These are phyloP conservation scores for Drosophila repletoides DNA, from an alignment of 1,140 invertebrate species.

Conservation along the genomic window DNA sequence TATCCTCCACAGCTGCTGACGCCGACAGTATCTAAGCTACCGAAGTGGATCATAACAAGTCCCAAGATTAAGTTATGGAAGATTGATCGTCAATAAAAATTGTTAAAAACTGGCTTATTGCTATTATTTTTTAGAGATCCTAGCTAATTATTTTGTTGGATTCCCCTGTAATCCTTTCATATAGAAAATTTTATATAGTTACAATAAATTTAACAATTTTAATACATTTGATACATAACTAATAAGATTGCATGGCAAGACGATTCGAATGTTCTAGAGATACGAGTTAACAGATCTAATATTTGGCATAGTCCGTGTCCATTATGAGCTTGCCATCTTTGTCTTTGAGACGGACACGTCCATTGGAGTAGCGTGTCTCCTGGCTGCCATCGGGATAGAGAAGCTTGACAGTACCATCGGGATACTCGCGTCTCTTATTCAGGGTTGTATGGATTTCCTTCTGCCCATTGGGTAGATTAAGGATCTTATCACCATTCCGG, in stretches of 20 bases:
- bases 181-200: too few relatives aligned
- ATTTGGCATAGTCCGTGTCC: constrained; percentile 84
- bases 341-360: constrained; percentile 93
- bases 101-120: not conserved
- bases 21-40: too few relatives aligned
- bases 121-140: too few relatives aligned
- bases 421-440: constrained; percentile 94
- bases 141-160: too few relatives aligned
- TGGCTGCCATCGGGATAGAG: constrained; percentile 93
- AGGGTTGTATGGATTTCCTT: constrained; percentile 92
- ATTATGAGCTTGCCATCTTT: constrained; percentile 91
- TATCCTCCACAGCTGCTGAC: not conserved
- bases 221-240: constrained; percentile 5
- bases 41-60: too few relatives aligned
- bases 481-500: constrained; percentile 86
- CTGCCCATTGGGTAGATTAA: constrained; percentile 93
- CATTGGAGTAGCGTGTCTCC: constrained; percentile 94
- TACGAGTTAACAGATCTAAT: constrained; percentile 45
- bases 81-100: not conserved
- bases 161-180: too few relatives aligned
- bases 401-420: constrained; percentile 95
- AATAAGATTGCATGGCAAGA: constrained; percentile 21
- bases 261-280: not conserved
- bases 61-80: too few relatives aligned
- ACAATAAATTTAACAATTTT: not conserved